These are phyloP conservation scores for Bicyclus anynana DNA, from an alignment of 1,140 invertebrate genomes.

Conservation along the genomic window DNA sequence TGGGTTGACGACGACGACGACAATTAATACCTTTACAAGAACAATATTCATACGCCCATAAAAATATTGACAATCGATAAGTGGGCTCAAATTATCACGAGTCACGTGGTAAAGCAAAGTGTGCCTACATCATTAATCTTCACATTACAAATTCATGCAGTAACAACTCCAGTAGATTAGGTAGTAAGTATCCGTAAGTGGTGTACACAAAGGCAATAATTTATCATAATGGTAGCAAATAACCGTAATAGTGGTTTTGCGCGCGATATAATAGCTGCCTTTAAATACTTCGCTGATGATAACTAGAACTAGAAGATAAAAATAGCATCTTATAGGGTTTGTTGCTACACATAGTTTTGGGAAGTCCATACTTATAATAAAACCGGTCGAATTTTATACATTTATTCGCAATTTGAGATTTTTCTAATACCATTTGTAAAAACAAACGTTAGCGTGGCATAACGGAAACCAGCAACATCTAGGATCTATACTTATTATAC, in stretches of 20 bases:
- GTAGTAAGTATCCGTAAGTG: neutral
- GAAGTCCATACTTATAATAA: too few relatives aligned
- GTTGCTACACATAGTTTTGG: too few relatives aligned
- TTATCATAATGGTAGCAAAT: neutral
- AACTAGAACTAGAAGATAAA: too few relatives aligned
- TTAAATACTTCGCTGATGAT: neutral
- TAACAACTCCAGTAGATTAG: neutral
- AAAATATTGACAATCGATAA: conserved; percentile 17
- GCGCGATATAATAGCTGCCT: conserved; percentile 11
- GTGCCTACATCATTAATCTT: conserved; percentile 5
- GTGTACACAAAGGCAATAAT: neutral
- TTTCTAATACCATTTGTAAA: too few relatives aligned
- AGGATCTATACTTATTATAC: too few relatives aligned
- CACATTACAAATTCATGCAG: neutral
- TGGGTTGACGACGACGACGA: too few relatives aligned
- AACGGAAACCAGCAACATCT: too few relatives aligned
- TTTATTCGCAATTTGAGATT: too few relatives aligned
- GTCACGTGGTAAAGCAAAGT: conserved; percentile 9
- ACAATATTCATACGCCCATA: neutral
- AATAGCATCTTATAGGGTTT: too few relatives aligned
- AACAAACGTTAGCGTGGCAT: too few relatives aligned
- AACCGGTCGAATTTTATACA: too few relatives aligned
- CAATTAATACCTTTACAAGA: too few relatives aligned
- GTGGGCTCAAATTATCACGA: conserved; percentile 2
- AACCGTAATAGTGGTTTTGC: conserved; percentile 1